Evolutionary conservation across 1,140 invertebrate species (phyloP).

Genomic region (Bicyclus anynana): DNA sequence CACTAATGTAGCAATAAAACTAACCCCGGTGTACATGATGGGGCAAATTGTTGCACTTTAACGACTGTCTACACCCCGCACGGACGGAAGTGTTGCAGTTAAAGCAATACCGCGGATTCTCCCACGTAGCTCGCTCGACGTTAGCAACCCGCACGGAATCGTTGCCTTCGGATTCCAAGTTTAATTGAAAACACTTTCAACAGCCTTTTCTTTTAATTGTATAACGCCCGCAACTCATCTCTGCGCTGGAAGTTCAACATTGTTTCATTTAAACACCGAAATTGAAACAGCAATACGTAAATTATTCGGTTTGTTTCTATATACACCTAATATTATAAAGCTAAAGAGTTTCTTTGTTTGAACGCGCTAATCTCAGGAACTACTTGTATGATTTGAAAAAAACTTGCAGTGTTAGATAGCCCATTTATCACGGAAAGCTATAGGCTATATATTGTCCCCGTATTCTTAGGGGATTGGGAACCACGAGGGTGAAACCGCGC

Average conservation of each 20-base stretch:
- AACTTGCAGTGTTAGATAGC: too few relatives aligned
- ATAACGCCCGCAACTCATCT: slow-evolving; percentile 42
- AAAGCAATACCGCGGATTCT: slow-evolving; percentile 51
- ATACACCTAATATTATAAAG: too few relatives aligned
- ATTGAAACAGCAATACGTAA: slow-evolving; percentile 21
- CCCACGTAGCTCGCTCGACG: slow-evolving; percentile 45
- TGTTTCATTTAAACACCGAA: slow-evolving; percentile 32
- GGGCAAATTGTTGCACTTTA: slow-evolving; percentile 56
- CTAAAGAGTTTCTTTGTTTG: too few relatives aligned
- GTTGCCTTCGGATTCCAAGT: slow-evolving; percentile 55
- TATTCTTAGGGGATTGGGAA: too few relatives aligned
- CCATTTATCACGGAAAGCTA: too few relatives aligned
- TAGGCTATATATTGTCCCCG: too few relatives aligned
- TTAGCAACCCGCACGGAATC: slow-evolving; percentile 39
- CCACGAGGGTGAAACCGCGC: too few relatives aligned
- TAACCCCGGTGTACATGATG: slow-evolving; percentile 29
- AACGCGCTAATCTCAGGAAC: too few relatives aligned
- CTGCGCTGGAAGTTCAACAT: slow-evolving; percentile 21
- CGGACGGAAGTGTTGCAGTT: slow-evolving; percentile 34
- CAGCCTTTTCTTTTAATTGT: slow-evolving; percentile 65
- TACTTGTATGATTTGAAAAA: too few relatives aligned
- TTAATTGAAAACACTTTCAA: slow-evolving; percentile 69
- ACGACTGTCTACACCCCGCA: slow-evolving; percentile 41
- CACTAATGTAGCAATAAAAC: slow-evolving; percentile 19
- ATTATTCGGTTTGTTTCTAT: slow-evolving; percentile 16